These are phyloP conservation scores for Nothobranchius kuhntae DNA, from an alignment of 2,113 vertebrate genomes.

Conservation along the genomic window DNA sequence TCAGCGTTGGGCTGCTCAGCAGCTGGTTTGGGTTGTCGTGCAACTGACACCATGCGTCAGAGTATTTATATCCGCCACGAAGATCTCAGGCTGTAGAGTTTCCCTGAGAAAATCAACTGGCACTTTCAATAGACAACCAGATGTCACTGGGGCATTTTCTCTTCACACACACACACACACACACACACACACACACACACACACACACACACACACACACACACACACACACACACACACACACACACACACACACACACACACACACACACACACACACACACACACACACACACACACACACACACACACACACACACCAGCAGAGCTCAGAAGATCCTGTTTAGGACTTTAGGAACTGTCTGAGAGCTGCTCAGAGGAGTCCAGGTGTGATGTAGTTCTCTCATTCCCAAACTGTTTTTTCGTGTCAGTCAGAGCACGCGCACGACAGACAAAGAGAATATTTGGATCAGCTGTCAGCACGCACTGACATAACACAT, in stretches of 20 bases:
- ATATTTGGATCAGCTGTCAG: too few species aligned
- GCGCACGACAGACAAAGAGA: too few species aligned
- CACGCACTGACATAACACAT: too few species aligned
- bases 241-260: not conserved
- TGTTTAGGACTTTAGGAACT: too few species aligned
- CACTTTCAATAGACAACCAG: constrained; percentile 35
- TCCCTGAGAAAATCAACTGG: constrained; percentile 31
- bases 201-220: not conserved
- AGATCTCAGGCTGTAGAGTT: constrained; percentile 18
- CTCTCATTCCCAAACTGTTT: too few species aligned
- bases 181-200: not conserved
- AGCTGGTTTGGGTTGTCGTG: constrained; percentile 46
- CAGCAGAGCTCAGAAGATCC: too few species aligned
- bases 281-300: not conserved
- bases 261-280: not conserved
- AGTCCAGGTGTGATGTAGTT: too few species aligned
- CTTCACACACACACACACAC: not conserved
- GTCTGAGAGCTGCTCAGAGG: too few species aligned
- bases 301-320: not conserved
- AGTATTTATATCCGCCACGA: constrained; percentile 58
- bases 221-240: not conserved
- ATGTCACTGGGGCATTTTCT: constrained; percentile 4
- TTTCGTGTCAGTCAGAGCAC: too few species aligned
- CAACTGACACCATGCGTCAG: constrained; percentile 44
- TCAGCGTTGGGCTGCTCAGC: constrained; percentile 46